phyloP scores from a whole-genome alignment of 2,113 vertebrate species.

The Paramormyrops kingsleyae region DNA sequence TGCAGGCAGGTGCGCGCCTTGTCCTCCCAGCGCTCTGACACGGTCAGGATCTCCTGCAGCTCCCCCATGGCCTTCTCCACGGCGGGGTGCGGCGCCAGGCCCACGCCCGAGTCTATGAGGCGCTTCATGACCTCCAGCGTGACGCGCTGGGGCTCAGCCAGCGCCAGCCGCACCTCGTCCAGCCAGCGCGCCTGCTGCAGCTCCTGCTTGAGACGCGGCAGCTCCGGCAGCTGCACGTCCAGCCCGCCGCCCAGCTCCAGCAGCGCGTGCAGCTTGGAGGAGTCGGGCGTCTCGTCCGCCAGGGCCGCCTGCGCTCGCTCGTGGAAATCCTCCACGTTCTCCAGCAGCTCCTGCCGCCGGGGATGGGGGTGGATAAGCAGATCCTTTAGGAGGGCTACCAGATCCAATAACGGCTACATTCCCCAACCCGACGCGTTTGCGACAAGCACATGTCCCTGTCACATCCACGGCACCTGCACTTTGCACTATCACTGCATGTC shows the following conservation, averaged over 20 bases:
- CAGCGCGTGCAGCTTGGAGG: slow-evolving; percentile 83
- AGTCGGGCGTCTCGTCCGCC: slow-evolving; percentile 84
- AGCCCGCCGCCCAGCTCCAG: slow-evolving; percentile 87
- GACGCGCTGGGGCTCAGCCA: slow-evolving; percentile 85
- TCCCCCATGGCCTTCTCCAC: slow-evolving; percentile 98
- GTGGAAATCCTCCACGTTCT: slow-evolving; percentile 95
- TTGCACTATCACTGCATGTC: not conserved
- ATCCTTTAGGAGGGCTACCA: not conserved
- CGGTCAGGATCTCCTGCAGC: slow-evolving; percentile 91
- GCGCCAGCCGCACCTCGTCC: slow-evolving; percentile 88
- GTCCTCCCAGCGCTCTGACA: slow-evolving; percentile 96
- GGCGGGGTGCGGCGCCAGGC: slow-evolving; percentile 89
- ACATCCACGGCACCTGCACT: not conserved
- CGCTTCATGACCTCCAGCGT: slow-evolving; percentile 96
- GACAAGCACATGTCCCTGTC: not conserved
- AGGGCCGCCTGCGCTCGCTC: slow-evolving; percentile 89
- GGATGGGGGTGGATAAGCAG: not conserved
- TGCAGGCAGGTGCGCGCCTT: slow-evolving; percentile 90
- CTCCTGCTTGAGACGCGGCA: slow-evolving; percentile 86
- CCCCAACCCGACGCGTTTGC: not conserved
- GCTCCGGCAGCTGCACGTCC: slow-evolving; percentile 88
- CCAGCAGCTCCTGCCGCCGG: slow-evolving; percentile 77
- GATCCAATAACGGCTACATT: not conserved
- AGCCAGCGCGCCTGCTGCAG: slow-evolving; percentile 95
- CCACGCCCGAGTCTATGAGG: slow-evolving; percentile 90